Evolutionary conservation across 2,113 vertebrate genomes (phyloP).

Genomic region (Morone chrysops): DNA sequence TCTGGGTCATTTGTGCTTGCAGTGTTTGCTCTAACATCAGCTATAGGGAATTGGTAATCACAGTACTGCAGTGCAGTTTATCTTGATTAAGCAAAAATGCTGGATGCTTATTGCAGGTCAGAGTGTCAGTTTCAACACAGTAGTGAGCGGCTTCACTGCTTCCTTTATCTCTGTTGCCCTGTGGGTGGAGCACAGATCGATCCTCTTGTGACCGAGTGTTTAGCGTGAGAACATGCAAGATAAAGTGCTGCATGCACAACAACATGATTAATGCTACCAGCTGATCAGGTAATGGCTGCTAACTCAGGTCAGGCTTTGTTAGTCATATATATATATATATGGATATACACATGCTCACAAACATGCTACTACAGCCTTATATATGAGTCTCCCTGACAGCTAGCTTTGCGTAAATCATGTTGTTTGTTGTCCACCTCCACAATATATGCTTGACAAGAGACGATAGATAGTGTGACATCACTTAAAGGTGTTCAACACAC

Average conservation of each 20-base stretch:
- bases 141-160: neutral
- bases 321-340: neutral
- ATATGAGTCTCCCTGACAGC: neutral
- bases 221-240: constrained; percentile 47
- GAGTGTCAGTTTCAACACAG: constrained; percentile 12
- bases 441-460: constrained; percentile 16
- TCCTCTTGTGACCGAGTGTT: constrained; percentile 40
- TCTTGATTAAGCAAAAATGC: constrained; percentile 38
- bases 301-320: constrained; percentile 24
- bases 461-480: constrained; percentile 10
- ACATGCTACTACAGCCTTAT: neutral
- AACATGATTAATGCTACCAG: constrained; percentile 31
- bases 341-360: neutral
- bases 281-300: constrained; percentile 39
- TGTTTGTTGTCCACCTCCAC: constrained; percentile 18
- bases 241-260: constrained; percentile 35
- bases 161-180: constrained; percentile 16
- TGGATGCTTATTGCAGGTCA: constrained; percentile 17
- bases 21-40: constrained; percentile 13
- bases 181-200: constrained; percentile 34
- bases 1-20: constrained; percentile 28
- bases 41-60: constrained; percentile 25
- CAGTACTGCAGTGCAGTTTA: constrained; percentile 32
- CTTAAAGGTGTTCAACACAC: neutral
- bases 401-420: constrained; percentile 1